These are phyloP conservation scores for Parochlus steinenii DNA, from an alignment of 2,888 invertebrate genomes.

Conservation along the genomic window DNA sequence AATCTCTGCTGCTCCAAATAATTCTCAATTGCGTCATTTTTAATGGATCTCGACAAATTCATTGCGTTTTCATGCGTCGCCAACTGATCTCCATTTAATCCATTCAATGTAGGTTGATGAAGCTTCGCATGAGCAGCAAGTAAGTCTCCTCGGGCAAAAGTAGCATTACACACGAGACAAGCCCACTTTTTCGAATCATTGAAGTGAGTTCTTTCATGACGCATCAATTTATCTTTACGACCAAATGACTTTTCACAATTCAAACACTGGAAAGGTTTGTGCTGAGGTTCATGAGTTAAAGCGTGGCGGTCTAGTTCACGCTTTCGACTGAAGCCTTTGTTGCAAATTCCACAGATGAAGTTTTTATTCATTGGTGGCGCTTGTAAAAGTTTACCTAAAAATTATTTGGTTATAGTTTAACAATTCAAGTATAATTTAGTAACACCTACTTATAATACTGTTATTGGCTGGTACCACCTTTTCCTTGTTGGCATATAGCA, in stretches of 20 bases:
- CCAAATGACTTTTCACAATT: conserved; percentile 5
- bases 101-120: too few relatives aligned
- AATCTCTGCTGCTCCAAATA: too few relatives aligned
- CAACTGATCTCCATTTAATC: too few relatives aligned
- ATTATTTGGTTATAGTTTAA: background rate
- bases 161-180: conserved; percentile 5
- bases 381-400: background rate
- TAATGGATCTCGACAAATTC: too few relatives aligned
- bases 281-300: too few relatives aligned
- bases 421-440: too few relatives aligned
- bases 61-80: too few relatives aligned
- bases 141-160: conserved; percentile 3
- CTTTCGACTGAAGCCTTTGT: conserved; percentile 3
- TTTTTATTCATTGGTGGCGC: background rate
- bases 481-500: too few relatives aligned
- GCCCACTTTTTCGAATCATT: too few relatives aligned
- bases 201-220: conserved; percentile 8
- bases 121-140: conserved; percentile 3
- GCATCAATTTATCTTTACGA: conserved; percentile 7
- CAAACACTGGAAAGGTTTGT: conserved; percentile 5
- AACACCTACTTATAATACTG: too few relatives aligned
- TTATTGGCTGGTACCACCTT: too few relatives aligned
- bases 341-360: conserved; percentile 6
- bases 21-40: too few relatives aligned
- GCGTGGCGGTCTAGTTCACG: conserved; percentile 10